Evolutionary conservation across 2,113 vertebrate genomes (phyloP).

Genomic region (Apistogramma diplotaenia): DNA sequence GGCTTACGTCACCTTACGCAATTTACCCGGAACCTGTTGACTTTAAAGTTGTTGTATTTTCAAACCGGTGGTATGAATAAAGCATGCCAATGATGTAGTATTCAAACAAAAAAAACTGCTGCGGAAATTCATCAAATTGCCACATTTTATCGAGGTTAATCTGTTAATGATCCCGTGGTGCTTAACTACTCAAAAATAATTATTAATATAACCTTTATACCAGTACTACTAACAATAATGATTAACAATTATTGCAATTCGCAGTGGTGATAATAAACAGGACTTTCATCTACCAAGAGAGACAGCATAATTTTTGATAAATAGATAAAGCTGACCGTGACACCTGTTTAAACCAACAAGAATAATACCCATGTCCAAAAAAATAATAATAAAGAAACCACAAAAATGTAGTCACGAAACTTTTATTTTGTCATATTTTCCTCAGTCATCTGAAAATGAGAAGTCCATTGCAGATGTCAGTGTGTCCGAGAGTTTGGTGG

Average conservation of each 20-base stretch:
- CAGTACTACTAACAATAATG: not conserved
- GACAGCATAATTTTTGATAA: fast-evolving
- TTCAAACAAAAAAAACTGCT: not conserved
- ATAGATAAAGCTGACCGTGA: not conserved
- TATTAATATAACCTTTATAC: not conserved
- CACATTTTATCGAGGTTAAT: not conserved
- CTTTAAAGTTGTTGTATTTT: not conserved
- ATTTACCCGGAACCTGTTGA: constrained; percentile 62
- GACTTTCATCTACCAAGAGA: not conserved
- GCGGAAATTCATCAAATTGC: not conserved
- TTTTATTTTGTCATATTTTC: constrained; percentile 20
- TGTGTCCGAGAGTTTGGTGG: constrained; percentile 83
- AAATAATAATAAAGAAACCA: constrained; percentile 10
- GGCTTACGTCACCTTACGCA: constrained; percentile 35
- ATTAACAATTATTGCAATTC: not conserved
- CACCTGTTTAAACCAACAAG: not conserved
- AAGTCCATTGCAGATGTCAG: constrained; percentile 84
- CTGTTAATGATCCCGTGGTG: not conserved
- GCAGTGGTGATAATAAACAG: not conserved
- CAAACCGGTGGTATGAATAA: not conserved
- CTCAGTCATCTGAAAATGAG: constrained; percentile 63
- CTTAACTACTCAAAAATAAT: not conserved
- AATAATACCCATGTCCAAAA: not conserved
- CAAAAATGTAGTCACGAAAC: not conserved
- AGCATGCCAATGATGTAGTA: not conserved